Conservation (phyloP, 2,113 vertebrate genomes). For the Ammodytes dubius region DNA sequence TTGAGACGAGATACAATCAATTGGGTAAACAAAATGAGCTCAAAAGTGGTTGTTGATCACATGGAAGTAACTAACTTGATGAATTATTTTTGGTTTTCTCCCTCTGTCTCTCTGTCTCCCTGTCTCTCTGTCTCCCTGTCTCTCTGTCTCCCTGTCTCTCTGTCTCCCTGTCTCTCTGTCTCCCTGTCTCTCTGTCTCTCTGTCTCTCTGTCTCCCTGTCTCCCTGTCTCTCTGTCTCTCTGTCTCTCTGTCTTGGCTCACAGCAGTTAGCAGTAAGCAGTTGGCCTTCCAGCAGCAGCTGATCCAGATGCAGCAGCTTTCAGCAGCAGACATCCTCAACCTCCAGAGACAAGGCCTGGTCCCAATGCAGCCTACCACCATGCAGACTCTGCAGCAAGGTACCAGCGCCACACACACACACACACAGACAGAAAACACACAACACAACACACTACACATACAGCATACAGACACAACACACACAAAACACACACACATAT, state of each 20-base stretch:
- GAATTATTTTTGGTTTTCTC: slow-evolving; percentile 1
- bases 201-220: not conserved
- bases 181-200: not conserved
- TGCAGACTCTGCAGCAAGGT: slow-evolving; percentile 98
- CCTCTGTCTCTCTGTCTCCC: not conserved
- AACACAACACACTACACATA: not conserved
- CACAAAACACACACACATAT: no score
- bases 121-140: no score
- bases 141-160: not conserved
- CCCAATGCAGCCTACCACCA: slow-evolving; percentile 92
- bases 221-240: no score
- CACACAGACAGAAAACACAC: not conserved
- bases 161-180: no score
- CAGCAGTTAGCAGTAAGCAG: slow-evolving; percentile 96
- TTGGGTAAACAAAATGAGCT: not conserved
- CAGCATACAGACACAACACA: slow-evolving; percentile 32
- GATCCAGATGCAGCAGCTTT: slow-evolving; percentile 99
- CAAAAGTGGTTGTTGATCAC: not conserved
- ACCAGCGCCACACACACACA: slow-evolving; percentile 42
- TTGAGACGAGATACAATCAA: not conserved
- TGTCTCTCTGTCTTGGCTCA: not conserved
- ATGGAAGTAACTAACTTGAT: not conserved
- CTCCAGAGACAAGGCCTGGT: slow-evolving; percentile 98
- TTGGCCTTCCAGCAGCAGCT: slow-evolving; percentile 99
- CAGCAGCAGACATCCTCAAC: slow-evolving; percentile 98